Base-by-base conservation (phyloP, 2,113 vertebrate genomes). In the Sphaerodactylus townsendi region DNA sequence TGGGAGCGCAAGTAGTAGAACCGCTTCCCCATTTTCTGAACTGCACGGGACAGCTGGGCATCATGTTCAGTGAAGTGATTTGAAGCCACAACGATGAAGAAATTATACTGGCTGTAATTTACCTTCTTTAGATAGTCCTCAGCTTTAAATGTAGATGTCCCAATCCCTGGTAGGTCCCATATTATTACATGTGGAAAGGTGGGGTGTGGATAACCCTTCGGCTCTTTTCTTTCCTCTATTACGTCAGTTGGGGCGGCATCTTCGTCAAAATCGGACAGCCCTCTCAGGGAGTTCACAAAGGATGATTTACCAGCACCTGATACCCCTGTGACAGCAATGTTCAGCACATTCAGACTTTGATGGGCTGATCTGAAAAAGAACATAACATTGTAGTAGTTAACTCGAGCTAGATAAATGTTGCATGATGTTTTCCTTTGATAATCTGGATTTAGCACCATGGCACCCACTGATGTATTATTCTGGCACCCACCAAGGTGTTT, bases 1-100 rank as follows among this genome's bases (percentile, higher is more conserved):
- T 93, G 92, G 77, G 81, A 90, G 33, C 90, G 82, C 30, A 92
- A 78, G 13, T 91, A 92, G 81, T 92, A 92, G 84, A 92, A 90
- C 62, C 37, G 77, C 79, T 92, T 92, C 37, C 89, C 84, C 41
- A 80, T 75, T 62, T 85, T 76, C 48, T 72, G 64, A 46, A 92
- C 85, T 56, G 59, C 68, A 41, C 64, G 64, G 65, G 91, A 91
- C 71, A 93, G 76, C 39, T 21, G 14, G 2, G 66, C 66, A 56
- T 93, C 88, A n/a, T 44, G 79, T 44, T 89, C 85, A n/a, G 81
- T 86, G 76, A 93, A 93, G 17, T 88, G 79, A 15, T 66, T 75
- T 1, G 89, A 82, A 23, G 85, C 53, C 64, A 94, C 74, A 53
- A 93, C 90, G 53, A 94, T 87, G 70, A 92, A 89, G 30, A 92